Evolutionary conservation across 2,888 invertebrate genomes (phyloP).

Genomic region (Zaprionus bogoriensis): DNA sequence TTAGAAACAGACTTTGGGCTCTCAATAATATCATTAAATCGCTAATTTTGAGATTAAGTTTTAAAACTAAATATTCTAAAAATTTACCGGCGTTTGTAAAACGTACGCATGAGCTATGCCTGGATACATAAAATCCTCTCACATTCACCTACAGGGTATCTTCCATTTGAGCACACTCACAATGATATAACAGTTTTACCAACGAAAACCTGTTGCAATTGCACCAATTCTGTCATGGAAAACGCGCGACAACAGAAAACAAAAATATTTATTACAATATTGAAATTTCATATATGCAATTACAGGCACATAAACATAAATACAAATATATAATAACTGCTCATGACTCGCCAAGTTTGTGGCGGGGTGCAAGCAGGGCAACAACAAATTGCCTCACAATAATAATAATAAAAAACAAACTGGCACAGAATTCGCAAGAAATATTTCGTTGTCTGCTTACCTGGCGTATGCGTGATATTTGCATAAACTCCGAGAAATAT

Average conservation of each 20-base stretch:
- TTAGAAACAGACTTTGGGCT: no score
- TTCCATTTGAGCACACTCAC: neutral
- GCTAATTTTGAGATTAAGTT: no score
- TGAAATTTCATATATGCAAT: conserved; percentile 67
- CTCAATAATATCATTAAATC: no score
- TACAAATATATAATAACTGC: conserved; percentile 42
- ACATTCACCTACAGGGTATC: conserved; percentile 1
- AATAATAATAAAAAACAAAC: conserved; percentile 12
- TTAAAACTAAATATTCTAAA: no score
- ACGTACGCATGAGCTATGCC: no score
- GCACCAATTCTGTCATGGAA: conserved; percentile 72
- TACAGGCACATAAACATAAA: conserved; percentile 58
- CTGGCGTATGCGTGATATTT: conserved; percentile 61
- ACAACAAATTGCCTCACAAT: conserved; percentile 38
- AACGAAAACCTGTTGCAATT: conserved; percentile 61
- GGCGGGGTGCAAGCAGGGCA: neutral
- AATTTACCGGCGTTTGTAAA: no score
- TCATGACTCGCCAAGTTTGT: conserved; percentile 30
- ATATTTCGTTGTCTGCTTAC: conserved; percentile 23
- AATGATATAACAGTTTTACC: conserved; percentile 7
- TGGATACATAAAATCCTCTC: no score
- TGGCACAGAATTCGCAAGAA: conserved; percentile 19
- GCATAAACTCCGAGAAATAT: conserved; percentile 14
- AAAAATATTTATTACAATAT: conserved; percentile 69
- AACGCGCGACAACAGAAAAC: conserved; percentile 47